These are phyloP conservation scores for Paragorgia papillata DNA, from an alignment of 92 coral and sea anemone species.

Conservation along the genomic window DNA sequence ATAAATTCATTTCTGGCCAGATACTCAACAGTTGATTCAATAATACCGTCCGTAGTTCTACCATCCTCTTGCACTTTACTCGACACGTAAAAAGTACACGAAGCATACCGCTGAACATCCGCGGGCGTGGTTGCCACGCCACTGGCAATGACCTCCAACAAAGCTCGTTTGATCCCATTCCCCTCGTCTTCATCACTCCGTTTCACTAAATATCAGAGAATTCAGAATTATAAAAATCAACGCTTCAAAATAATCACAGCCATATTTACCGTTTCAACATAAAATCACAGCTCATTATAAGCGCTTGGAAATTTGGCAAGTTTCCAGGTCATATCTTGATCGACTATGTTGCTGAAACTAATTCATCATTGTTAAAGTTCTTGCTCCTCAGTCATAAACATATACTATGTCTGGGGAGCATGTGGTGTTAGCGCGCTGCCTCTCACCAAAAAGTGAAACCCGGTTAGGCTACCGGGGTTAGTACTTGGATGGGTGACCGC, in stretches of 20 bases:
- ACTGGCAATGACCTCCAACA: constrained; percentile 95
- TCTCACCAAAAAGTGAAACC: no score
- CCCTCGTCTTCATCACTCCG: constrained; percentile 77
- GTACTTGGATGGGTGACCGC: no score
- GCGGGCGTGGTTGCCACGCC: constrained; percentile 83
- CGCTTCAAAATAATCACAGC: not conserved
- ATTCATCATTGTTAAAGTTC: no score
- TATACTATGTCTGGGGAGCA: no score
- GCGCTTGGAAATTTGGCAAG: no score
- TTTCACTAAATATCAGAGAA: not conserved
- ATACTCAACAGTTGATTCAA: constrained; percentile 70
- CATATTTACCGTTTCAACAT: not conserved
- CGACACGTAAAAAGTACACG: constrained; percentile 93
- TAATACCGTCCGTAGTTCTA: constrained; percentile 55
- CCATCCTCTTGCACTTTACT: constrained; percentile 59
- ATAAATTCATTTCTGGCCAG: constrained; percentile 89
- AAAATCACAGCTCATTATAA: no score
- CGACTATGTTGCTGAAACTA: not conserved
- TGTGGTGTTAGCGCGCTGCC: no score
- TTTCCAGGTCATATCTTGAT: no score
- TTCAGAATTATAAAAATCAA: not conserved
- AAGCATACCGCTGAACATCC: constrained; percentile 95
- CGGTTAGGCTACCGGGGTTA: no score
- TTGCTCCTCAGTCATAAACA: no score
- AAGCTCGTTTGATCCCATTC: constrained; percentile 85